A percentile compares a stretch with the other conserved stretches of the same genome.
Evolutionary conservation across 2,797 vertebrate species (phyloP).

Genomic region (Hybognathus amarus): DNA sequence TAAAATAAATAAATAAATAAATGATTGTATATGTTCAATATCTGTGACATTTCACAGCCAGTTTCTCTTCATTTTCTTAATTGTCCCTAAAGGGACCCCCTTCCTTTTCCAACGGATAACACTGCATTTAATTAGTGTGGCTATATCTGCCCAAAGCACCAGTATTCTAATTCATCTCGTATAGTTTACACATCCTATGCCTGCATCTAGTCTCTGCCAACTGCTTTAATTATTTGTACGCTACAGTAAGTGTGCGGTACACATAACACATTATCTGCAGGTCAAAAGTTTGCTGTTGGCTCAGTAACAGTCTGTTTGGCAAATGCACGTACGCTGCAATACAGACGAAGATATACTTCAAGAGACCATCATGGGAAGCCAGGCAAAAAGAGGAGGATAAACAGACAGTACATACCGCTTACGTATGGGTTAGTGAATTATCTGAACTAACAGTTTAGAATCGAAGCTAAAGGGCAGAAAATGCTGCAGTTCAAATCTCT

Average conservation of each 20-base stretch:
- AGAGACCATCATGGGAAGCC: not conserved
- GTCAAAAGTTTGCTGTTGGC: conserved; percentile 18
- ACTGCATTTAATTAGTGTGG: conserved; percentile 64
- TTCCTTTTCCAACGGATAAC: conserved; percentile 49
- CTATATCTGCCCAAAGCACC: conserved; percentile 58
- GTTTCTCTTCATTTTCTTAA: conserved; percentile 42
- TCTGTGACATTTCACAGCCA: conserved; percentile 27
- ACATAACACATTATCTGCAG: conserved; percentile 41
- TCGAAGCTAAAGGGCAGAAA: conserved; percentile 27
- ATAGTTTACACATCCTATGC: conserved; percentile 53
- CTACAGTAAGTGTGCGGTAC: conserved; percentile 38
- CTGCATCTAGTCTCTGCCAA: conserved; percentile 35
- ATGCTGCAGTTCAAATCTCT: conserved; percentile 16
- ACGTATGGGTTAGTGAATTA: conserved; percentile 11
- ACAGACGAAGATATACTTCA: not conserved
- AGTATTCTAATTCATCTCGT: conserved; percentile 61
- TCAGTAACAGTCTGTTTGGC: conserved; percentile 25
- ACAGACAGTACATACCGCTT: not conserved
- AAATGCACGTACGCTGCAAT: not conserved
- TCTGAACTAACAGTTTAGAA: not conserved
- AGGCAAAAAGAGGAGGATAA: not conserved
- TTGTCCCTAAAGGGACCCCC: conserved; percentile 44
- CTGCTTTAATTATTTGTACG: conserved; percentile 51
- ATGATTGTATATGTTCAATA: conserved; percentile 47
- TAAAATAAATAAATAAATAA: too few relatives aligned